Conservation (phyloP, 2,888 invertebrate species). For the Proisotoma minuta region DNA sequence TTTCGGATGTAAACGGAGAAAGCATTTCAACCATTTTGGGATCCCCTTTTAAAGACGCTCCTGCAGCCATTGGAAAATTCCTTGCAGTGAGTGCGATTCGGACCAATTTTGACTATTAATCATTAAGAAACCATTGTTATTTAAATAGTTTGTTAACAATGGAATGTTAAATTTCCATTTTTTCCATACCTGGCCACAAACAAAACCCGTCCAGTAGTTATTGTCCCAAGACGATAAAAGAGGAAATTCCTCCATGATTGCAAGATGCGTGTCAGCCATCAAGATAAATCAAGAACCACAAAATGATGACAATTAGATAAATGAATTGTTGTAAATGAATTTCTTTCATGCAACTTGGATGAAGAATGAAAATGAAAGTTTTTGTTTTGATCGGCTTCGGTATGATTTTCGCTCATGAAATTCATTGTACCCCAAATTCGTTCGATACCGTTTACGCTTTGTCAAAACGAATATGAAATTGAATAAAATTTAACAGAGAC, state of each 20-base stretch:
- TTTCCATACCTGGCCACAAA: slow-evolving; percentile 17
- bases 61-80: slow-evolving; percentile 26
- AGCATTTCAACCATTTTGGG: slow-evolving; percentile 8
- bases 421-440: no score
- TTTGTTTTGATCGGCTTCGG: no score
- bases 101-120: slow-evolving; percentile 9
- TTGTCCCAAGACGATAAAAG: slow-evolving; percentile 26
- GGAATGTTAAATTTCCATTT: neutral
- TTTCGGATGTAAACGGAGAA: neutral
- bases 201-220: slow-evolving; percentile 35
- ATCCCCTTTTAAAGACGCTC: slow-evolving; percentile 17
- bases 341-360: no score
- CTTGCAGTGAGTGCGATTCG: slow-evolving; percentile 26
- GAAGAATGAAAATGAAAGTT: no score
- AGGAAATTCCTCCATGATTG: slow-evolving; percentile 31
- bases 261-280: no score
- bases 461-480: no score
- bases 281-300: no score
- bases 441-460: no score
- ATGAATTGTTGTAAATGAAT: no score
- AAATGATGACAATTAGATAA: no score
- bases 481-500: no score
- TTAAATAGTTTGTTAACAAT: slow-evolving; percentile 15
- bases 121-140: slow-evolving; percentile 4
- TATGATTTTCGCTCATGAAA: no score